Conservation (phyloP, 2,888 invertebrate species). For the Rotaria macrura region DNA sequence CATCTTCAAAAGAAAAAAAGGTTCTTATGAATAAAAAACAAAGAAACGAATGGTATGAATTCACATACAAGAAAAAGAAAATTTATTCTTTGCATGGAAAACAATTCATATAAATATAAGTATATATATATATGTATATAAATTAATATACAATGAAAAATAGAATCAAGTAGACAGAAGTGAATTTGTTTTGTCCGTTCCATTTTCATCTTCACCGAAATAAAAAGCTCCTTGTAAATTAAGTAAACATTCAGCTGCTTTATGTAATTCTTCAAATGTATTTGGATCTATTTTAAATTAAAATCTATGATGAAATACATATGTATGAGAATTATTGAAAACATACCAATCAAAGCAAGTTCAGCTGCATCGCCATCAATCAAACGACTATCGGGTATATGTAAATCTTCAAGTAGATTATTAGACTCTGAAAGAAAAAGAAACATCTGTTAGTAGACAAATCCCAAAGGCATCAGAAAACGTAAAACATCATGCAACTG, state of each 20-base stretch:
- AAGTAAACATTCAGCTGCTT: constrained; percentile 17
- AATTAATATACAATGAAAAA: background rate
- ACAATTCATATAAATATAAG: too few species aligned
- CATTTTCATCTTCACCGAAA: background rate
- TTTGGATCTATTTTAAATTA: background rate
- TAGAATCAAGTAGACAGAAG: background rate
- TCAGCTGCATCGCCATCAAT: constrained; percentile 11
- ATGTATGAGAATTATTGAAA: background rate
- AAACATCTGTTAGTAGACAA: too few species aligned
- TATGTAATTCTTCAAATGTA: constrained; percentile 18
- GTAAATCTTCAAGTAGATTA: constrained; percentile 19
- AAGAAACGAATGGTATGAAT: too few species aligned
- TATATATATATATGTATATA: too few species aligned
- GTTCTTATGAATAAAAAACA: background rate
- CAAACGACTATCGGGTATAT: background rate
- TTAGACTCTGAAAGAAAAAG: background rate
- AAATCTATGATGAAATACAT: too few species aligned
- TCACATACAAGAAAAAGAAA: too few species aligned
- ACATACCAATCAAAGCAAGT: background rate
- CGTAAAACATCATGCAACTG: too few species aligned
- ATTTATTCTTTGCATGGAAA: too few species aligned
- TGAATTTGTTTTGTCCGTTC: background rate
- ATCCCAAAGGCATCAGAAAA: too few species aligned
- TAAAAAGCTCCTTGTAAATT: background rate
- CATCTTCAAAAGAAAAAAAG: background rate